phyloP scores from a whole-genome alignment of 2,797 vertebrate genomes.

The Cryptoprocta ferox region DNA sequence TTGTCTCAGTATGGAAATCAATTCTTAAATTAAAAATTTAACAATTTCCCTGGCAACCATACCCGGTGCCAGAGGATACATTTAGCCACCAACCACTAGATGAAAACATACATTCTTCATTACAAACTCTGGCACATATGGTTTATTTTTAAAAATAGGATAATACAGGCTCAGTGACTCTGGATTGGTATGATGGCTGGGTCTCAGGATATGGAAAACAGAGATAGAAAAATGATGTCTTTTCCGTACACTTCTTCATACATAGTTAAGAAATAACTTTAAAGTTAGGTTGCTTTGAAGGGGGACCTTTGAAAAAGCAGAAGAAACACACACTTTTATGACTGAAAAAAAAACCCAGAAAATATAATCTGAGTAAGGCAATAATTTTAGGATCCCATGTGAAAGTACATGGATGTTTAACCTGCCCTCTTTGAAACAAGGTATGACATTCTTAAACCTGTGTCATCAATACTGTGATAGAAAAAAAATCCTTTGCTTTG shows the following conservation, averaged over 20 bases:
- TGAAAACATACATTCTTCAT: background rate
- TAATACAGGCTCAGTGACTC: background rate
- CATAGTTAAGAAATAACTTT: background rate
- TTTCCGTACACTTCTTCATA: background rate
- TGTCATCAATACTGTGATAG: background rate
- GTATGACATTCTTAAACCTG: background rate
- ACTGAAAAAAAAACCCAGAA: background rate
- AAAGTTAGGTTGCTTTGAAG: background rate
- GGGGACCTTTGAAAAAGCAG: background rate
- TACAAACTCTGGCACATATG: background rate
- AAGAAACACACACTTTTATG: background rate
- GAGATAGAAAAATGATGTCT: background rate
- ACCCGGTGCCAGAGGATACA: background rate
- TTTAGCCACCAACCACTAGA: constrained; percentile 9
- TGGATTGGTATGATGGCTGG: background rate
- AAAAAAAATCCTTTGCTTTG: background rate
- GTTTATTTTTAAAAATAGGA: background rate
- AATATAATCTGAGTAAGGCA: background rate
- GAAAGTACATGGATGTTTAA: background rate
- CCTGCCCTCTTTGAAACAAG: background rate
- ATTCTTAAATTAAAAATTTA: constrained; percentile 56
- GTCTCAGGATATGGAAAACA: background rate
- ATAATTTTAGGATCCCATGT: background rate
- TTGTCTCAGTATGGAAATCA: constrained; percentile 14
- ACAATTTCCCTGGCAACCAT: constrained; percentile 44